Evolutionary conservation across 1,140 invertebrate genomes (phyloP), one percentile per base, ranked within the genome.

Genomic region (Solenopsis invicta): DNA sequence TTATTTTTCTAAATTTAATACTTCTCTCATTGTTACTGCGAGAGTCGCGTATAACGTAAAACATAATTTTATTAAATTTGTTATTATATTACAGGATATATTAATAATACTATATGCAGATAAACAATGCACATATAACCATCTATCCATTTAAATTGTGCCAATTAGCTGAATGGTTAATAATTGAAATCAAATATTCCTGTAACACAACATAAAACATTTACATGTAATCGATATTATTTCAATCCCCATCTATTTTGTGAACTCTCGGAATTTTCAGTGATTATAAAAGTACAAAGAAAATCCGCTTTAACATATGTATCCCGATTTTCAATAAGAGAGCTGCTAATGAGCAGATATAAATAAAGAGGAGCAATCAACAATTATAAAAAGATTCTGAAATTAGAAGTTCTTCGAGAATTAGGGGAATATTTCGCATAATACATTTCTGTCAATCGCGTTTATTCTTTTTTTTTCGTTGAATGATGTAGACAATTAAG

Each of bases 41-140:
- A 69, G 13, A 77, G 13, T 48, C 5, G 29, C 9, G 13, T 1
- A 24, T 37, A 61, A 74, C 8, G 48, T 50, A 24, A 84, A 84
- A 48, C 9, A 75, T 75, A 75, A 84, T 84, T 84, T 84, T 84
- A 84, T 84, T 62, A 48, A 48, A 84, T 16, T 37, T 74, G 3
- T 16, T 75, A 24, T 82, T 34, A 56, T 56, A 81, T 71, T 62
- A 64, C n/a, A 48, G 18, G 8, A 52, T 41, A 50, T 37, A 82
- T 56, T 67, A 74, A 61, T 82, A 74, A 82, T 74, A 56, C 13
- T 37, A 21, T 3, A 48, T 9, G 29, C 61, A n/a, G 12, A n/a
- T 9, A 81, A 71, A 72, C 37, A 81, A 81, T 45, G 4, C 16
- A 12, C 18, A 45, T 45, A 71, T 72, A 81, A 56, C 4, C 16